phyloP scores from a whole-genome alignment of 2,888 invertebrate genomes.

The Dolichomitus sp. region DNA sequence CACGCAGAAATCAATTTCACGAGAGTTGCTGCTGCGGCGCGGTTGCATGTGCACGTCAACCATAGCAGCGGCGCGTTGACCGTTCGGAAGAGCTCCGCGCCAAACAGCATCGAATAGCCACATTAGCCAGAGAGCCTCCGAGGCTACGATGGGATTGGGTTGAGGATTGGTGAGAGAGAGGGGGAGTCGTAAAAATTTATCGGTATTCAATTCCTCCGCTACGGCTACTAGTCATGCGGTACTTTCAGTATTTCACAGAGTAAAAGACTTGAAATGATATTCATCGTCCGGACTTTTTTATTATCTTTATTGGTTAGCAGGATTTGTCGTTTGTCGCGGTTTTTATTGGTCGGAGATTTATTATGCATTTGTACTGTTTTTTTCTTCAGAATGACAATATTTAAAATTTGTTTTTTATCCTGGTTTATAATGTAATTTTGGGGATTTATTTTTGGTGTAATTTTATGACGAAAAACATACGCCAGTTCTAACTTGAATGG shows the following conservation, averaged over 20 bases:
- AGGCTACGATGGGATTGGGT: neutral
- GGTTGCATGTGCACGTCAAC: conserved; percentile 47
- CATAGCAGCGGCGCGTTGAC: conserved; percentile 27
- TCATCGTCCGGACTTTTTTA: conserved; percentile 7
- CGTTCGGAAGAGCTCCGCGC: neutral
- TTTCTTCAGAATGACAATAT: no score
- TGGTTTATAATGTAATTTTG: no score
- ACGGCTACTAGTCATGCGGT: conserved; percentile 20
- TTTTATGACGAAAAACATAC: no score
- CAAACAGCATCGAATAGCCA: conserved; percentile 13
- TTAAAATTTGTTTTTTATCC: no score
- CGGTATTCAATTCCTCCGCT: conserved; percentile 30
- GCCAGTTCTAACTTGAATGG: no score
- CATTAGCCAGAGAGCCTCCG: neutral
- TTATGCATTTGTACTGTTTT: neutral
- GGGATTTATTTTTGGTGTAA: no score
- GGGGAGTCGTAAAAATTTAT: conserved; percentile 48
- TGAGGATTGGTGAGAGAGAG: neutral
- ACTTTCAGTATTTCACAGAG: conserved; percentile 7
- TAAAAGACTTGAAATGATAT: conserved; percentile 4
- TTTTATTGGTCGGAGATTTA: neutral
- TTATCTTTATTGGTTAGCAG: neutral
- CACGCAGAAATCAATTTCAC: conserved; percentile 81
- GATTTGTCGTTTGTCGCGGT: neutral
- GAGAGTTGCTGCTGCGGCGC: neutral